Conservation (phyloP, 2,888 invertebrate species). For the Orchestes rusci region DNA sequence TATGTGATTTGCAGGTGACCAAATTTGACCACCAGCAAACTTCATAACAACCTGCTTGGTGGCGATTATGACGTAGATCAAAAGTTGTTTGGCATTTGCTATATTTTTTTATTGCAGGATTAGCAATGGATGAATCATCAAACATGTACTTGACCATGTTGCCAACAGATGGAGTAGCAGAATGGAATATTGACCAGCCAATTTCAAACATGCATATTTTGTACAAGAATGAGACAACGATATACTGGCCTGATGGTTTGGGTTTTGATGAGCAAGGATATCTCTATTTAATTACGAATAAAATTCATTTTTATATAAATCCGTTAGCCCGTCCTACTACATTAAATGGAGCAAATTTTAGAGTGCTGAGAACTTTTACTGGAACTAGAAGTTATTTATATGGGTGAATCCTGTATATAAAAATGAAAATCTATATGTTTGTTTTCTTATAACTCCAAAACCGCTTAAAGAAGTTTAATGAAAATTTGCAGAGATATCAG, state of each 20-base stretch:
- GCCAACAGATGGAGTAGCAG: slow-evolving; percentile 59
- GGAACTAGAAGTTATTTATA: slow-evolving; percentile 33
- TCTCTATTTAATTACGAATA: slow-evolving; percentile 57
- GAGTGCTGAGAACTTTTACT: slow-evolving; percentile 28
- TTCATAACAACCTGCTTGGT: too few species aligned
- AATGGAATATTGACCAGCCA: slow-evolving; percentile 56
- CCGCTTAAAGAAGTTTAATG: too few species aligned
- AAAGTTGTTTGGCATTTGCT: too few species aligned
- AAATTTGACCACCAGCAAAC: too few species aligned
- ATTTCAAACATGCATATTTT: slow-evolving; percentile 44
- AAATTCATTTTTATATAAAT: slow-evolving; percentile 27
- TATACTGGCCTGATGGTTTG: slow-evolving; percentile 66
- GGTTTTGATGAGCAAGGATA: slow-evolving; percentile 58
- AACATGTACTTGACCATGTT: slow-evolving; percentile 60
- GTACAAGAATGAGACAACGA: slow-evolving; percentile 54
- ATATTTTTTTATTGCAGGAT: too few species aligned
- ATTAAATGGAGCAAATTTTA: slow-evolving; percentile 27
- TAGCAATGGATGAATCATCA: slow-evolving; percentile 62
- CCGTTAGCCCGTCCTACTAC: slow-evolving; percentile 14
- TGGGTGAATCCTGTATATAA: too few species aligned
- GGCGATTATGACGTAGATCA: too few species aligned
- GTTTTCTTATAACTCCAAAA: too few species aligned
- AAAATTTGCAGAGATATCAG: too few species aligned
- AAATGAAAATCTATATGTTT: too few species aligned
- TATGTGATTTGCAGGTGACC: too few species aligned